Percentiles rank a stretch among this genome's conserved stretches.
Evolutionary conservation across 2,888 invertebrate species (phyloP).

Genomic region (Archaeoteleia sp.): DNA sequence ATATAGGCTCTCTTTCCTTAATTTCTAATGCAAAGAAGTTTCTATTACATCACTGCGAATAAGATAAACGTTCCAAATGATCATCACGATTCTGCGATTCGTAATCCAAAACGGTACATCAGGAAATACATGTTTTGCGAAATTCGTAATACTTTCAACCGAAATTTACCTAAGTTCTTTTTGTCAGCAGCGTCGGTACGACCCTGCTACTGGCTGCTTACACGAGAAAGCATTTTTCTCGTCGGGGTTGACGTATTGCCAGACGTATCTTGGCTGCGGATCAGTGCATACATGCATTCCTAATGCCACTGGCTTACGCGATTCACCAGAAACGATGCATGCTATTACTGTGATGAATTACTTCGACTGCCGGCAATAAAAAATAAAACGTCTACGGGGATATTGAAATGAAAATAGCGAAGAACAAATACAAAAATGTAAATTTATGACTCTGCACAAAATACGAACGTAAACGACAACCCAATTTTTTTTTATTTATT

Average conservation of each 20-base stretch:
- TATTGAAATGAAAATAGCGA: slow-evolving; percentile 34
- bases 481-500: too few relatives aligned
- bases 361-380: slow-evolving; percentile 57
- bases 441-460: slow-evolving; percentile 6
- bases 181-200: slow-evolving; percentile 17
- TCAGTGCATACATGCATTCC: slow-evolving; percentile 69
- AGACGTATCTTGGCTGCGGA: slow-evolving; percentile 66
- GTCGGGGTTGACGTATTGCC: slow-evolving; percentile 65
- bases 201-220: slow-evolving; percentile 24
- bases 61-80: background rate
- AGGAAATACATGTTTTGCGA: background rate
- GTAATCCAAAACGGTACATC: background rate
- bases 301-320: slow-evolving; percentile 61
- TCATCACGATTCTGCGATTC: slow-evolving; percentile 1
- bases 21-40: too few relatives aligned
- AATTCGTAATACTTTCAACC: slow-evolving; percentile 9
- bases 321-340: slow-evolving; percentile 50
- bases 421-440: slow-evolving; percentile 43
- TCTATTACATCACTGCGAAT: too few relatives aligned
- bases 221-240: slow-evolving; percentile 62
- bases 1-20: too few relatives aligned
- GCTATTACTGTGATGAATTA: slow-evolving; percentile 65
- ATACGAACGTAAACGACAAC: too few relatives aligned
- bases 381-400: slow-evolving; percentile 21
- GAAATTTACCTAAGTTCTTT: slow-evolving; percentile 7